phyloP scores from a whole-genome alignment of 1,140 invertebrate genomes.

The Pinna nobilis region DNA sequence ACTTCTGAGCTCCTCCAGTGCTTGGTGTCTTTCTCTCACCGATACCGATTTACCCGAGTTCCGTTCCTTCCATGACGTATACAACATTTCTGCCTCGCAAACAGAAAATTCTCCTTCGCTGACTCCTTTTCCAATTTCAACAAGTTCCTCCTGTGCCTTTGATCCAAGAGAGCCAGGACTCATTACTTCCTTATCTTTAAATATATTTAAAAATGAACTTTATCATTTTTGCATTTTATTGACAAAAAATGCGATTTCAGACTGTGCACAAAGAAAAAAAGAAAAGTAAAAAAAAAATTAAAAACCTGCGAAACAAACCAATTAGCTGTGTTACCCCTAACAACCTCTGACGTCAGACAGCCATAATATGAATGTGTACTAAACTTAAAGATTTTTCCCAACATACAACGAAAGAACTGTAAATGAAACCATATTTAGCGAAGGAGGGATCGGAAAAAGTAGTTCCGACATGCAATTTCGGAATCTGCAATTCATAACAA shows the following conservation, averaged over 20 bases:
- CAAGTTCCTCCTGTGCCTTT: constrained; percentile 46
- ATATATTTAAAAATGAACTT: background rate
- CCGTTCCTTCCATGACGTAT: constrained; percentile 48
- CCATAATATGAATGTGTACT: background rate
- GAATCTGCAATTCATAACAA: too few relatives aligned
- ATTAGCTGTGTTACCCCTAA: too few relatives aligned
- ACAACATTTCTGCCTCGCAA: constrained; percentile 50
- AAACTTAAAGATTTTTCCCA: too few relatives aligned
- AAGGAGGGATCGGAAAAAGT: too few relatives aligned
- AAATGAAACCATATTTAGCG: too few relatives aligned
- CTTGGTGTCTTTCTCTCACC: constrained; percentile 49
- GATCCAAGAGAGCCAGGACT: constrained; percentile 3
- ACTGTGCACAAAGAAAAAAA: background rate
- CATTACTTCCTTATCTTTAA: background rate
- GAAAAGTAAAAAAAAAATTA: too few relatives aligned
- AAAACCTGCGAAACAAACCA: too few relatives aligned
- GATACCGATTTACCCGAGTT: constrained; percentile 42
- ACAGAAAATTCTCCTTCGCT: constrained; percentile 47
- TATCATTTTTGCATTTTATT: background rate
- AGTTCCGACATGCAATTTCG: too few relatives aligned
- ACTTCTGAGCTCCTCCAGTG: constrained; percentile 27
- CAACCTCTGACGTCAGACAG: background rate
- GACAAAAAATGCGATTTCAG: background rate
- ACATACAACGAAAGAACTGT: too few relatives aligned
- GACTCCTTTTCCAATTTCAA: constrained; percentile 46